Evolutionary conservation across 2,888 invertebrate genomes (phyloP).

Genomic region (Erannis defoliaria): DNA sequence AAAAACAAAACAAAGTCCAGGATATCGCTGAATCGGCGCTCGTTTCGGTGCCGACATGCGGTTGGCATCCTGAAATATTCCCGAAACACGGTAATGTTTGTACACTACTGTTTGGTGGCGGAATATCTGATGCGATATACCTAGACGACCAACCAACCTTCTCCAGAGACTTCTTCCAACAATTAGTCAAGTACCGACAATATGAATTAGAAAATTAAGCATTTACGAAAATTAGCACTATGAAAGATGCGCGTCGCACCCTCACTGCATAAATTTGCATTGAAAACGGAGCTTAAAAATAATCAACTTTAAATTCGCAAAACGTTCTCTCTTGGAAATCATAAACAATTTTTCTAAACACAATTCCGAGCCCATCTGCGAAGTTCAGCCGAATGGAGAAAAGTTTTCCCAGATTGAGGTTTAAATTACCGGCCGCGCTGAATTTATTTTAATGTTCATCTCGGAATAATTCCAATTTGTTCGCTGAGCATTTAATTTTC

Average conservation of each 20-base stretch:
- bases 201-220: constrained; percentile 1
- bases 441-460: constrained; percentile 73
- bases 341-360: constrained; percentile 41
- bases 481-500: constrained; percentile 71
- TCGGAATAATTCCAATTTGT: constrained; percentile 69
- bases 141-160: too few species aligned
- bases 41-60: too few species aligned
- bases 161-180: too few species aligned
- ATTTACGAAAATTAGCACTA: constrained; percentile 19
- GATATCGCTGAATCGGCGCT: too few species aligned
- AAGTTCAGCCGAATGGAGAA: constrained; percentile 58
- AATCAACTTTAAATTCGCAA: constrained; percentile 25
- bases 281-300: constrained; percentile 18
- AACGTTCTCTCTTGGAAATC: constrained; percentile 21
- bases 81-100: too few species aligned
- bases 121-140: too few species aligned
- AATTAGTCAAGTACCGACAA: too few species aligned
- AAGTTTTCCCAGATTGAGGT: constrained; percentile 62
- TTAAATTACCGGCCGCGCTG: constrained; percentile 65
- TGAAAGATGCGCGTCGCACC: neutral
- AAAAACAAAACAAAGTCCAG: too few species aligned
- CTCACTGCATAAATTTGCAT: constrained; percentile 26
- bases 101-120: too few species aligned
- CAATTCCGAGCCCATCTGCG: constrained; percentile 46
- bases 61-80: too few species aligned